Evolutionary conservation across 2,797 vertebrate genomes (phyloP).

Genomic region (Rallus crepitans): DNA sequence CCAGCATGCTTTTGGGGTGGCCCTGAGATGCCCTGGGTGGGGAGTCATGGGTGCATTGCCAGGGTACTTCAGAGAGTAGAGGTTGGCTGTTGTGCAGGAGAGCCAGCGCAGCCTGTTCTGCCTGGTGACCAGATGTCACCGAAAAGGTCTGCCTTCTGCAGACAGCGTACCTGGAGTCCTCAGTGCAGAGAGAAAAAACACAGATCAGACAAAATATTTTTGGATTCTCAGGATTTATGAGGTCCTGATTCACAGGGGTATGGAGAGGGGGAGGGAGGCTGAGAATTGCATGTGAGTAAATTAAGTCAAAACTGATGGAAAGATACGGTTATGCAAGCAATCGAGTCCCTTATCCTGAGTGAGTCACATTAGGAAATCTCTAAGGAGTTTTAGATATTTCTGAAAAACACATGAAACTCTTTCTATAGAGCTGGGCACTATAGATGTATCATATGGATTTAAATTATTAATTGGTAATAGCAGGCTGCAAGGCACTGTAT

Average conservation of each 20-base stretch:
- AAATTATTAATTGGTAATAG: neutral
- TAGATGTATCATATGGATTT: neutral
- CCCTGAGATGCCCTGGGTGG: neutral
- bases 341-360: neutral
- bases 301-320: neutral
- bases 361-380: neutral
- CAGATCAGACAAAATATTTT: neutral
- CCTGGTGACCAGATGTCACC: neutral
- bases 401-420: neutral
- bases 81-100: neutral
- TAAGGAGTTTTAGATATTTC: neutral
- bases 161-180: neutral
- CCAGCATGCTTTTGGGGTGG: neutral
- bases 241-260: neutral
- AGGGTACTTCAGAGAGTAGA: neutral
- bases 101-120: constrained; percentile 30
- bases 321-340: neutral
- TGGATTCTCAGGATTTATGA: neutral
- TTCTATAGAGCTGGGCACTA: neutral
- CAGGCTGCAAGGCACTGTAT: neutral
- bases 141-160: neutral
- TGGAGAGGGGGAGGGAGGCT: accelerated
- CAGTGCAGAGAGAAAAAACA: neutral
- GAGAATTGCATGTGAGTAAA: neutral
- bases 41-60: neutral